Base-by-base conservation (phyloP, 2,888 invertebrate species). In the Cerastis rubricosa region DNA sequence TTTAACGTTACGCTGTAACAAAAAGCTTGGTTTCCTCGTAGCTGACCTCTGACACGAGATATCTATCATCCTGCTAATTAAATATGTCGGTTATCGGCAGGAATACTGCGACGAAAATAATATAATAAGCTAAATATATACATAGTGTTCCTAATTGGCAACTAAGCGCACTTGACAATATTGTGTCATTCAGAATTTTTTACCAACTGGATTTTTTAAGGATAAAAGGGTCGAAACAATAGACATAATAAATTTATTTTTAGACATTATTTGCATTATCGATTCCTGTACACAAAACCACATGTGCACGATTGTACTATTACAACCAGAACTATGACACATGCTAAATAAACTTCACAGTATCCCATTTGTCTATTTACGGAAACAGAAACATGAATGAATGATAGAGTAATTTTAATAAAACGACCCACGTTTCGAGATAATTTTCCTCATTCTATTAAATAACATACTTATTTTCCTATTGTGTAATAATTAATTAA, bases 1-100 rank as follows among this genome's bases (percentile, higher is more conserved):
- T 90, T 90, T 90, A 89, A 92, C 87, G 81, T 89, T 81, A 71
- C 77, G 78, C 59, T 65, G 67, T 71, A 43, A 79, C 76, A 78
- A 87, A 89, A 91, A 90, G 87, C 85, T 78, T 80, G 88, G 92
- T 95, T 96, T 96, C 94, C 93, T 94, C 87, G 80, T 89, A 85
- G 79, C 80, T 92, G 94, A 95, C 95, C 96, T 94, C 92, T 96
- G 95, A 95, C 96, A 94, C 89, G 65, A 94, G 95, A 95, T 95
- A 95, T 89, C 89, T 90, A 90, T 91, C 91, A 90, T 90, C 90
- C 88, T 88, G 91, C 89, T 94, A 94, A 95, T 95, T 94, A 94
- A 93, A 88, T 88, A 80, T 86, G 81, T 78, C 68, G 78, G 81
- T 88, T 87, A 88, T 88, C 89, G 82, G 70, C 86, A 88, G 87